Evolutionary conservation across 2,888 invertebrate genomes (phyloP).

Genomic region (Sphecodes monilicornis): DNA sequence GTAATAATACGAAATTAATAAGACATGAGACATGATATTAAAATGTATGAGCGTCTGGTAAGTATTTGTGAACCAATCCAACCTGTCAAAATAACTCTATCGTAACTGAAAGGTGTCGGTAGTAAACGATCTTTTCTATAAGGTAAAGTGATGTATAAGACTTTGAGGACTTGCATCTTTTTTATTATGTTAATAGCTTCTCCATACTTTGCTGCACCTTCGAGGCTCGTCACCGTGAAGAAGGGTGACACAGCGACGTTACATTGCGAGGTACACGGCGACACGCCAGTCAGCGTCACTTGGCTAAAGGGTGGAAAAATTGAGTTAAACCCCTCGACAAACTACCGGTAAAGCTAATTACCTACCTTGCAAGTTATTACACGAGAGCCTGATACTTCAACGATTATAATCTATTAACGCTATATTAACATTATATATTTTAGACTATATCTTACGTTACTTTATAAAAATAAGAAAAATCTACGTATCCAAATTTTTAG

Average conservation of each 20-base stretch:
- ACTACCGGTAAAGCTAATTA: slow-evolving; percentile 86
- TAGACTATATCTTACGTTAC: neutral
- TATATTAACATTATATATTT: too few species aligned
- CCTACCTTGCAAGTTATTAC: slow-evolving; percentile 18
- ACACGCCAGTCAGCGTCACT: slow-evolving; percentile 91
- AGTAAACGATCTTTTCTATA: neutral
- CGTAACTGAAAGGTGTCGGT: neutral
- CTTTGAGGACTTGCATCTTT: neutral
- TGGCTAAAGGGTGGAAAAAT: slow-evolving; percentile 91
- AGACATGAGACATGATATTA: neutral
- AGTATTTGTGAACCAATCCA: neutral
- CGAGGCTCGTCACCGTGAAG: slow-evolving; percentile 89
- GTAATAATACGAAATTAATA: neutral
- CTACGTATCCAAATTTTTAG: too few species aligned
- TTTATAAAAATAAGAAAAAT: too few species aligned
- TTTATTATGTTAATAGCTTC: slow-evolving; percentile 85
- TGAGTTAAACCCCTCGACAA: slow-evolving; percentile 89
- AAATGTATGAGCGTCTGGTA: neutral
- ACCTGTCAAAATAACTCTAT: neutral
- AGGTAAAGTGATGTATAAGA: neutral
- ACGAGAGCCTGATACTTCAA: neutral
- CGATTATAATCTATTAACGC: neutral
- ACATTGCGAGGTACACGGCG: slow-evolving; percentile 92
- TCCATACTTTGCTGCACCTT: slow-evolving; percentile 90
- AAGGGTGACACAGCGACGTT: slow-evolving; percentile 90